Base-by-base conservation (phyloP, 2,113 vertebrate species). In the Brachirus orientalis region DNA sequence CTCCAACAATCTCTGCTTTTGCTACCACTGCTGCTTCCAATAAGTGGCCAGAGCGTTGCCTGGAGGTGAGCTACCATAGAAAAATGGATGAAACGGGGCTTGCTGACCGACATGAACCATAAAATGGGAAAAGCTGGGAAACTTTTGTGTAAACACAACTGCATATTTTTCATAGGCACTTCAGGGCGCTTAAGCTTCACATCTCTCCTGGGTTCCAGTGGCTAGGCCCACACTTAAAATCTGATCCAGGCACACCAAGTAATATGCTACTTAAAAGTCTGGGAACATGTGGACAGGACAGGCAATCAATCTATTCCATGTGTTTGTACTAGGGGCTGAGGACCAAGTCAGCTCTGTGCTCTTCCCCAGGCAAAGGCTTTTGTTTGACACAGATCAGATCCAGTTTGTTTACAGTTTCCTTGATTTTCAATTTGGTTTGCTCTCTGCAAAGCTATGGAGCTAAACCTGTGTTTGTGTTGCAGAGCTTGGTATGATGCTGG, bases 101-200 rank as follows among this genome's bases (percentile, higher is more conserved):
- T 61, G 69, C 56, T 77, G 78, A 79, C 75, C 55, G 41, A 79
- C 69, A 70, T 77, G 85, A 86, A 82, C 77, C 78, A 77, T 77
- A 77, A 86, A 85, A 87, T 85, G 53, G 82, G 82, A 86, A 86
- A 82, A 86, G 68, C 64, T 38, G 72, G 61, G 50, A 72, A 80
- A 86, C 57, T 69, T 83, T 88, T 85, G 86, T 82, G 83, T 80
- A 82, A 85, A 90, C 81, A 87, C 64, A 60, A 70, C 69, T 45
- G 77, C 50, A 59, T 86, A 74, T 79, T 70, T 82, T 85, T 86
- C 59, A 76, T 45, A 58, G 72, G 54, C 40, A 62, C 61, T 83
- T 86, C 75, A 18, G 80, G 72, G 67, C 28, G 20, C 45, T 72
- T 77, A 76, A 74, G 71, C 68, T 69, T 67, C 54, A 72, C 70